Base-by-base conservation (phyloP, 1,140 invertebrate genomes). In the Geopemphigus sp. region DNA sequence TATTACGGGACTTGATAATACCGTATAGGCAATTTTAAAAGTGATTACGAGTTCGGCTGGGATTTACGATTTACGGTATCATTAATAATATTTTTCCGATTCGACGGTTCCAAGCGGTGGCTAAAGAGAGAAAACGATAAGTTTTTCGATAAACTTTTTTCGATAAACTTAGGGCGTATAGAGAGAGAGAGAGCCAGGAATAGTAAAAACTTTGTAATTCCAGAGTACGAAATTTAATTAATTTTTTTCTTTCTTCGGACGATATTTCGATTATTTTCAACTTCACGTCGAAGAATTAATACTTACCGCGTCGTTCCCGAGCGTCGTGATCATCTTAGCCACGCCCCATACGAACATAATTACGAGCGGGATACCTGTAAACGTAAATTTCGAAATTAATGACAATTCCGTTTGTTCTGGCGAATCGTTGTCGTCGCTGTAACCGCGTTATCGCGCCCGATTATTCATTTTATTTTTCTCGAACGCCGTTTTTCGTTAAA, bases 291-390 rank as follows among this genome's bases (percentile, higher is more conserved):
- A 24, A 39, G 8, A 39, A 39, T 39, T 3, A 39, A 39, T 39
- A 5, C 84, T 83, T 82, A 83, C 84, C 39, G 8, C 32, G 32
- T 84, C n/a, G 1, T 82, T 87, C 81, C 80, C 81, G 53, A 56
- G 29, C 26, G 80, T 68, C 26, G 82, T 80, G n/a, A 83, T 74
- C 56, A 83, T 82, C 82, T 91, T 90, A 14, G 89, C 89, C 82
- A 92, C 88, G 53, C 88, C 89, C 92, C 92, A 94, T 80, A 89
- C 84, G 15, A 87, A 85, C 63, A 92, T 89, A 80, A 92, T 90
- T 24, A 91, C 68, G 0, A 91, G 86, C n/a, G 92, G 92, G 66
- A 90, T 86, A 82, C 92, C 92, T 93, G 83, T 26, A 86, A 85
- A 39, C 32, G 8, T 4, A 39, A 4, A 39, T 39, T 3, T 39